Percentiles rank a stretch among this genome's conserved stretches.
phyloP scores from a whole-genome alignment of 2,888 invertebrate genomes.

The Trissoscelio sp. region DNA sequence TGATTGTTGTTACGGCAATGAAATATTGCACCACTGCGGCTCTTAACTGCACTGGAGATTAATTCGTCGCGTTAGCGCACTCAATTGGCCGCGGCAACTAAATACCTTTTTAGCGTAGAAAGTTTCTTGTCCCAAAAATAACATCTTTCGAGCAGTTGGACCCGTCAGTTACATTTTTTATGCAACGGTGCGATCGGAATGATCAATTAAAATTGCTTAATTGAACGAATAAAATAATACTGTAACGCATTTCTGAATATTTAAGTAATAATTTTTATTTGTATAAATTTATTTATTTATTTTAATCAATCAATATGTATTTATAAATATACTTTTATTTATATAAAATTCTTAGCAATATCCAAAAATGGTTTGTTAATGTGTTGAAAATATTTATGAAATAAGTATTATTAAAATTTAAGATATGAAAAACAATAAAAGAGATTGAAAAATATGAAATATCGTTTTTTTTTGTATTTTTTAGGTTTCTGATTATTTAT shows the following conservation, averaged over 20 bases:
- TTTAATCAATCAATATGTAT: too few relatives aligned
- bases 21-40: conserved; percentile 41
- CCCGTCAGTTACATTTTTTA: conserved; percentile 28
- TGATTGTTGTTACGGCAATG: conserved; percentile 55
- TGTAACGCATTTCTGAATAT: not conserved
- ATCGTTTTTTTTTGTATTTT: too few relatives aligned
- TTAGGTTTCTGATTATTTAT: too few relatives aligned
- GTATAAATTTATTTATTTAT: too few relatives aligned
- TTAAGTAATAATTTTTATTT: not conserved
- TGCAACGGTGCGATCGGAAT: conserved; percentile 7
- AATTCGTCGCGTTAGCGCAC: conserved; percentile 40
- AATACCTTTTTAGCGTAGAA: conserved; percentile 55
- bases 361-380: too few relatives aligned
- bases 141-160: conserved; percentile 16
- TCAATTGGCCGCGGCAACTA: conserved; percentile 36
- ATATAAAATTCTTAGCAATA: too few relatives aligned
- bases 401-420: too few relatives aligned
- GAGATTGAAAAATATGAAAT: too few relatives aligned
- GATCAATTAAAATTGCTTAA: conserved; percentile 33
- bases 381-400: too few relatives aligned
- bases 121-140: conserved; percentile 50
- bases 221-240: not conserved
- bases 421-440: too few relatives aligned
- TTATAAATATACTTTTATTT: too few relatives aligned
- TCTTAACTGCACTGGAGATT: conserved; percentile 41